Percentiles rank a stretch among this genome's conserved stretches.
Evolutionary conservation across 2,888 invertebrate genomes (phyloP).

Genomic region (Anaspis maculata): DNA sequence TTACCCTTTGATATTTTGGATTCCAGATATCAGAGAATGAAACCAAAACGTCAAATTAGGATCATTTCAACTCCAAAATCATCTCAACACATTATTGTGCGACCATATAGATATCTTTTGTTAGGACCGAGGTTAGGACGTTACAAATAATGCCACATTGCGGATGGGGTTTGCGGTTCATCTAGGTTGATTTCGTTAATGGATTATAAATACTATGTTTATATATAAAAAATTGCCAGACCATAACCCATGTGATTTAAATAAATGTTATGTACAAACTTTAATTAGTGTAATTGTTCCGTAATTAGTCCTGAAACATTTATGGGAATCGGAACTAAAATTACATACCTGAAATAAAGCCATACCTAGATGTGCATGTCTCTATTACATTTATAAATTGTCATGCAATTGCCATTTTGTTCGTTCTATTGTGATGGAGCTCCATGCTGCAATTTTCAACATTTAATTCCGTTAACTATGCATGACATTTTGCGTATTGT

Average conservation of each 20-base stretch:
- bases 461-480: too few relatives aligned
- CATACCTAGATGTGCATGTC: slow-evolving; percentile 35
- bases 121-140: too few relatives aligned
- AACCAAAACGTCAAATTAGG: too few relatives aligned
- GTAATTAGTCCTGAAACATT: slow-evolving; percentile 33
- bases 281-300: slow-evolving; percentile 27
- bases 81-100: too few relatives aligned
- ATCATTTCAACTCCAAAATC: too few relatives aligned
- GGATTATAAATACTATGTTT: slow-evolving; percentile 26
- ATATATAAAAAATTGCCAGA: slow-evolving; percentile 13
- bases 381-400: slow-evolving; percentile 28
- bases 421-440: slow-evolving; percentile 20
- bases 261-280: slow-evolving; percentile 23
- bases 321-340: slow-evolving; percentile 33
- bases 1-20: too few relatives aligned
- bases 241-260: slow-evolving; percentile 24
- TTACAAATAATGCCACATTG: too few relatives aligned
- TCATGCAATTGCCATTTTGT: slow-evolving; percentile 29
- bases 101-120: too few relatives aligned
- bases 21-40: too few relatives aligned
- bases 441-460: too few relatives aligned
- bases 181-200: slow-evolving; percentile 22
- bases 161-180: slow-evolving; percentile 21
- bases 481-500: too few relatives aligned
- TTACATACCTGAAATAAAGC: slow-evolving; percentile 29